Evolutionary conservation across 2,113 vertebrate species (phyloP).

Genomic region (Oncorhynchus masou): DNA sequence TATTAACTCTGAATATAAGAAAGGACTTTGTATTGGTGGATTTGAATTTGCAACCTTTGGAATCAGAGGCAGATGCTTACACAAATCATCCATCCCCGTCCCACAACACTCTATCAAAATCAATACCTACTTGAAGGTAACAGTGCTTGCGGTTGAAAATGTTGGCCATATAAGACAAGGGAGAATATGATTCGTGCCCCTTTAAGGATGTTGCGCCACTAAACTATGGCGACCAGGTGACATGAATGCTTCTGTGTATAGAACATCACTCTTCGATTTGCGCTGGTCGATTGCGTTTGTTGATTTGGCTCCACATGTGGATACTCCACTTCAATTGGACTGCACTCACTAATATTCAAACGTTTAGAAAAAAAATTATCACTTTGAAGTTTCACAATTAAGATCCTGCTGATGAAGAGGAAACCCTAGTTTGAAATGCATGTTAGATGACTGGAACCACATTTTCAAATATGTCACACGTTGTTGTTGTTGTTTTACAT

Average conservation of each 20-base stretch:
- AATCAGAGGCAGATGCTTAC: no score
- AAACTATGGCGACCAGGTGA: not conserved
- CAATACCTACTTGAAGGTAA: no score
- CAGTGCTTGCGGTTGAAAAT: not conserved
- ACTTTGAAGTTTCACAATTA: constrained; percentile 30
- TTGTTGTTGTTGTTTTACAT: not conserved
- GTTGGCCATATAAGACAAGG: not conserved
- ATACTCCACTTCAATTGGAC: constrained; percentile 33
- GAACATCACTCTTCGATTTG: constrained; percentile 51
- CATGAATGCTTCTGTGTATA: constrained; percentile 41
- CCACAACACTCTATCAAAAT: no score
- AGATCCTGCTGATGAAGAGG: not conserved
- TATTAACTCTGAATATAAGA: no score
- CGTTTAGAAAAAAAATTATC: constrained; percentile 34
- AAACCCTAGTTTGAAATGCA: not conserved
- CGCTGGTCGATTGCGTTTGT: constrained; percentile 54
- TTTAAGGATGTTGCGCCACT: constrained; percentile 1
- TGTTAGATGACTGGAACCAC: not conserved
- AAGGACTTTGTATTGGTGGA: no score
- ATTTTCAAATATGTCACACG: no score
- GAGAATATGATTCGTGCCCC: not conserved
- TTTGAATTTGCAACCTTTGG: no score
- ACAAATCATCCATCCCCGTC: no score
- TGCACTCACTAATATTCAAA: constrained; percentile 36
- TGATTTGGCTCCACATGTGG: constrained; percentile 63